These are phyloP conservation scores for Microdon myrmicae DNA, from an alignment of 2,888 invertebrate genomes.

Conservation along the genomic window DNA sequence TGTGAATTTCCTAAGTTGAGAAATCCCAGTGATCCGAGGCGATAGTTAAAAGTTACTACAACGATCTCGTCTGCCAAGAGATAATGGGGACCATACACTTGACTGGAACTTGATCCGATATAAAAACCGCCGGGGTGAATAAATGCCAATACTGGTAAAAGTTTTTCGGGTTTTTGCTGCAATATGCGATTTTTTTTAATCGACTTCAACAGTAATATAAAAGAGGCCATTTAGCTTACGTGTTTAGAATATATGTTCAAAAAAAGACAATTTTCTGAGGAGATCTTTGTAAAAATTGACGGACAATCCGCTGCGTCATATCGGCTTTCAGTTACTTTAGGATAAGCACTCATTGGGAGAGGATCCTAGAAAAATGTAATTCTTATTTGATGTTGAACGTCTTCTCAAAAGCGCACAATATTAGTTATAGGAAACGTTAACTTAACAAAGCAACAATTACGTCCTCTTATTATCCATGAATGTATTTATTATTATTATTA, in stretches of 20 bases:
- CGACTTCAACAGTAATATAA: conserved; percentile 40
- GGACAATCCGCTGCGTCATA: conserved; percentile 69
- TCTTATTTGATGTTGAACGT: neutral
- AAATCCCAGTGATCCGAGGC: conserved; percentile 70
- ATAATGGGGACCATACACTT: conserved; percentile 70
- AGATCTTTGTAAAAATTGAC: conserved; percentile 58
- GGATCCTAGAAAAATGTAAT: conserved; percentile 20
- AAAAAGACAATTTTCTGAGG: conserved; percentile 69
- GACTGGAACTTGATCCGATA: conserved; percentile 63
- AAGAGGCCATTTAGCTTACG: conserved; percentile 4
- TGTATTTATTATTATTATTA: too few species aligned
- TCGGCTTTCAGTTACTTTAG: conserved; percentile 62
- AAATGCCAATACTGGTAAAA: conserved; percentile 71
- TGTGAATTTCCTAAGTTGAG: conserved; percentile 68
- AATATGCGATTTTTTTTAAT: neutral
- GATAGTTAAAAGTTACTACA: conserved; percentile 72
- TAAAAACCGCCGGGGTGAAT: conserved; percentile 76
- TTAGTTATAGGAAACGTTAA: neutral
- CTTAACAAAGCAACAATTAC: too few species aligned
- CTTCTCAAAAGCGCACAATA: neutral
- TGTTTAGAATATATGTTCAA: conserved; percentile 69
- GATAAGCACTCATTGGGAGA: conserved; percentile 11
- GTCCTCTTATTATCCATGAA: neutral
- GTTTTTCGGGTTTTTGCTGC: conserved; percentile 23
- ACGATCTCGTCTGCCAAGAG: conserved; percentile 71